Conservation (phyloP, 2,888 invertebrate genomes). For the Perithous albicinctus region DNA sequence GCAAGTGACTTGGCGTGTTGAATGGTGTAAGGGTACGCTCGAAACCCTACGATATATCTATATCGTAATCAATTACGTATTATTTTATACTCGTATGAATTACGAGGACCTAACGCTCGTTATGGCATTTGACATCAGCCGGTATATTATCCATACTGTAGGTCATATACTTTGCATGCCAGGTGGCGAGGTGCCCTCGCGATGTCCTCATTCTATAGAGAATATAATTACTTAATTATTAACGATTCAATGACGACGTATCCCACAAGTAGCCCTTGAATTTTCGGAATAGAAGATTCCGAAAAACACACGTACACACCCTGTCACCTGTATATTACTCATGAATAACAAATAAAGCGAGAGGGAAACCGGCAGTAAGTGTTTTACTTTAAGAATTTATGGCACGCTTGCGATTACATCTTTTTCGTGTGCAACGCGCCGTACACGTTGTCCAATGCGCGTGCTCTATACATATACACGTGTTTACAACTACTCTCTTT, state of each 20-base stretch:
- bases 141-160: background rate
- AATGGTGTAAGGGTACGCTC: constrained; percentile 26
- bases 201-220: background rate
- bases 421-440: constrained; percentile 53
- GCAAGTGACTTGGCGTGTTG: background rate
- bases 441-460: constrained; percentile 29
- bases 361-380: constrained; percentile 30
- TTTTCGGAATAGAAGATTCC: constrained; percentile 11
- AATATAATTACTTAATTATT: constrained; percentile 57
- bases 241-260: constrained; percentile 42
- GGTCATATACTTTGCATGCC: background rate
- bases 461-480: constrained; percentile 5
- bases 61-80: constrained; percentile 58
- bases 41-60: constrained; percentile 45
- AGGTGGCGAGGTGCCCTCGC: background rate
- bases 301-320: too few relatives aligned
- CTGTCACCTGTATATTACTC: constrained; percentile 53
- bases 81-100: constrained; percentile 51
- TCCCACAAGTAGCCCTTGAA: background rate
- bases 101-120: constrained; percentile 52
- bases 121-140: constrained; percentile 27
- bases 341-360: constrained; percentile 64
- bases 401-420: constrained; percentile 58
- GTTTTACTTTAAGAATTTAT: constrained; percentile 62
- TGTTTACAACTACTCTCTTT: constrained; percentile 6